Evolutionary conservation across 30 jellyfish, hydroid and myxozoan species (phyloP), one percentile per base, ranked within the genome.

Genomic region (Hydractinia symbiolongicarpus): DNA sequence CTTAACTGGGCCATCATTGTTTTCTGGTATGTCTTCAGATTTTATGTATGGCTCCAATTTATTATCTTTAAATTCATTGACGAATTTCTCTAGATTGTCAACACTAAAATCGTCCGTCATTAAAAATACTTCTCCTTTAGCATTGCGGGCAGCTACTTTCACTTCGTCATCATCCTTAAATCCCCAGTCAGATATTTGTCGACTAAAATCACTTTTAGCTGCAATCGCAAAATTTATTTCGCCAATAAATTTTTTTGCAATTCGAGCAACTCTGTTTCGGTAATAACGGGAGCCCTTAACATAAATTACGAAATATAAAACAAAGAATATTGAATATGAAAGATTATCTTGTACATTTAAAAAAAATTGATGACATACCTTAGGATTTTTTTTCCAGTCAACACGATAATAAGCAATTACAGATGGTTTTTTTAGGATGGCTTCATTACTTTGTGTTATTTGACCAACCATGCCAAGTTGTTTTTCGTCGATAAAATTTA

Each of bases 251-350:
- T 87, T 87, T 95, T 93, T 87, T 77, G 98, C 96, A 6, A 93
- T 95, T 54, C 98, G 78, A 76, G 98, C 98, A n/a, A 93, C 98
- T 70, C 98, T 81, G 95, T 93, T 93, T 58, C 98, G 67, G 94
- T 90, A 87, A 82, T 93, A 93, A 51, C 77, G 77, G 4, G 98
- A 71, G 7, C 98, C 98, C 93, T 79, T 0, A 78, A 49, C 53
- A 64, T 64, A 64, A 6, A n/a, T 13, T 13, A 64, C 16, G 1
- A 64, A 7, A n/a, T 64, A 6, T 6, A 64, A 51, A 64, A 58
- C 17, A 58, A 58, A 11, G 69, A 58, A 58, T 58, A 0, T 16
- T 58, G 15, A 13, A 58, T 57, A 57, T 10, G n/a, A 57, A 57
- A 57, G 68, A 57, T 9, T 9, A 57, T 9, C 68, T 57, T 57